Evolutionary conservation across 2,113 vertebrate species (phyloP), one percentile per base, ranked within the genome.

Genomic region (Clarias batrachus): DNA sequence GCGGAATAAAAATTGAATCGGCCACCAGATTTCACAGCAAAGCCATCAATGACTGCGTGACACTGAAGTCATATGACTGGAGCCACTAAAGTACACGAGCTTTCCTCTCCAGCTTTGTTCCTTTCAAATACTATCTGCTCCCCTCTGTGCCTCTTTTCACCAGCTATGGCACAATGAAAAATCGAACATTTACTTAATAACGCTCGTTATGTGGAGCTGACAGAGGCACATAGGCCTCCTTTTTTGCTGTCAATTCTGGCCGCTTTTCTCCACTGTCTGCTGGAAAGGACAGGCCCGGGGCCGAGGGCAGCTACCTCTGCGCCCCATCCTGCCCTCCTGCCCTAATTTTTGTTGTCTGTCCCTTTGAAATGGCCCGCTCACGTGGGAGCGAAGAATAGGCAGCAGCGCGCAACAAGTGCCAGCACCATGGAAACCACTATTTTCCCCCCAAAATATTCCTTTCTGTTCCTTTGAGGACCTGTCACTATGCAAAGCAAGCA

Each of bases 371-470:
- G 92, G 84, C 94, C 78, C 92, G 93, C 95, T 95, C 94, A 91
- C 93, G 94, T 94, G 93, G 94, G 94, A 94, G 92, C 83, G 82
- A 94, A 93, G 95, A 97, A 96, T 94, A 92, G 95, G 91, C 92
- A 95, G 93, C 96, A 93, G 94, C 95, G 93, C 94, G 95, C 95
- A 94, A 95, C 96, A 96, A 96, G 95, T 95, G 96, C 92, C 92
- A 94, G 93, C 88, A 93, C 95, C 97, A 99, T 99, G 98, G 98
- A 98, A 98, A 99, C 98, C 89, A 90, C 94, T 93, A 85, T 94
- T 95, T 97, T 96, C 96, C 95, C 93, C 93, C 90, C 93, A 96
- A 98, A 98, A 97, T 96, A 95, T 95, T 95, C 93, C 96, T 96
- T 96, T 93, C 93, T 92, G 91, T 94, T 92, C 94, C 95, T 96